A percentile compares a stretch with the other conserved stretches of the same genome.
Conservation (phyloP, 37 sponge, comb jelly and placozoan species). For the Axinella damicornis region DNA sequence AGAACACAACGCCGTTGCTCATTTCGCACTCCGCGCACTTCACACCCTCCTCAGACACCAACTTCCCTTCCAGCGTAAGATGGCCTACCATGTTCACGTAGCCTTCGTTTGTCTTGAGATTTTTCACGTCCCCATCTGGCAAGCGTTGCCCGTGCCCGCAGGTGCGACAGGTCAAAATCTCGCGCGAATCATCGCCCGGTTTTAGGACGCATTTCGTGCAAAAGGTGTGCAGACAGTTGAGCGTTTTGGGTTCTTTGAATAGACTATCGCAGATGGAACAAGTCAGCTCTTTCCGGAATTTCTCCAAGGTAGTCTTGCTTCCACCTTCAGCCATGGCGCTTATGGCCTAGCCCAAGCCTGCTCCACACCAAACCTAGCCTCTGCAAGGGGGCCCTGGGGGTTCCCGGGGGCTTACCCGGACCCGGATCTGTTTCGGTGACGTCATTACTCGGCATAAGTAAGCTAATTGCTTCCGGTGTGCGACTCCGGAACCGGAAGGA, state of each 20-base stretch:
- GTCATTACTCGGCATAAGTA: no score
- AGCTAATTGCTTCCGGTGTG: no score
- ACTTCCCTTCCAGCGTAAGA: not conserved
- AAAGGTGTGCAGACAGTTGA: slow-evolving; percentile 1
- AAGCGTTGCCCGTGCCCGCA: not conserved
- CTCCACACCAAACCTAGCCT: no score
- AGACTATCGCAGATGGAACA: not conserved
- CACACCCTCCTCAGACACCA: not conserved
- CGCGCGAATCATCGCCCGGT: not conserved
- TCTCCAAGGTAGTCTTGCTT: not conserved
- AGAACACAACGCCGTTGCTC: slow-evolving; percentile 9
- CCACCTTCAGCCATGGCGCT: no score
- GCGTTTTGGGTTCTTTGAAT: slow-evolving; percentile 4
- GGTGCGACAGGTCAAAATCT: not conserved
- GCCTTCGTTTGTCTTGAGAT: not conserved
- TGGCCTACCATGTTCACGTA: slow-evolving; percentile 15
- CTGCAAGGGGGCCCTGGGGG: no score
- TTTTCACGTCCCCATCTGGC: not conserved
- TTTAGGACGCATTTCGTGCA: not conserved
- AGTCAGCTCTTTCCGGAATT: slow-evolving; percentile 1
- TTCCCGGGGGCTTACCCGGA: no score
- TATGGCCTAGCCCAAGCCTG: no score
- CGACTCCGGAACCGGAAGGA: no score
- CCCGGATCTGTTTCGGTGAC: no score
- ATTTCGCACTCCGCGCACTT: slow-evolving; percentile 1